Evolutionary conservation across 2,888 invertebrate genomes (phyloP), one percentile per base, ranked within the genome.

Genomic region (Phorcus lineatus): DNA sequence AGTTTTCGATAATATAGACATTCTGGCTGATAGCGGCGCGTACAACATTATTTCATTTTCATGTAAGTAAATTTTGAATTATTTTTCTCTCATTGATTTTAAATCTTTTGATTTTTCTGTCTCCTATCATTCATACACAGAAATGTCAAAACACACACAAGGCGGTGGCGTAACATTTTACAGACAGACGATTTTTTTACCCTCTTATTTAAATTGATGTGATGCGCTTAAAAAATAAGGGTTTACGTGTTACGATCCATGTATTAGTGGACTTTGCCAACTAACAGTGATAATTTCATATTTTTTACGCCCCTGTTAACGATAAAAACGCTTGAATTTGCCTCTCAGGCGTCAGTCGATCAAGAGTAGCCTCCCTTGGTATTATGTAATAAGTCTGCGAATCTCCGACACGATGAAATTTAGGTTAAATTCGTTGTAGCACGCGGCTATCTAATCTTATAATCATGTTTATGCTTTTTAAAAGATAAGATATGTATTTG

Each of bases 161-260:
- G 40, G 70, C 70, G 70, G 70, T 70, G 36, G 36, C 36, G 19
- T 70, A 70, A 40, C 70, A 70, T 70, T 70, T 70, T 70, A 19
- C 70, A 70, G 70, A 70, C 70, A 70, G 40, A 70, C 70, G 70
- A 31, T 70, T 70, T 70, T 70, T 70, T 70, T 70, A 70, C 40
- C 70, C 70, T 19, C 31, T 70, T 31, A 70, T 40, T 70, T 70
- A 70, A 70, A 70, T 40, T 70, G 16, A 28, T 24, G 24, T 28
- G 24, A 6, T 13, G 28, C 62, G 24, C 28, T 24, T 28, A 24
- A 62, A 11, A 47, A 47, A 47, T 47, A 47, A 13, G 47, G 11
- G 4, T 47, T 47, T 47, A 47, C 47, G 4, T 13, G 7, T 47
- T 47, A 13, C 4, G 11, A 47, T 47, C 13, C 47, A 47, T 13